phyloP scores from a whole-genome alignment of 2,797 vertebrate genomes.

The Lagorchestes hirsutus region DNA sequence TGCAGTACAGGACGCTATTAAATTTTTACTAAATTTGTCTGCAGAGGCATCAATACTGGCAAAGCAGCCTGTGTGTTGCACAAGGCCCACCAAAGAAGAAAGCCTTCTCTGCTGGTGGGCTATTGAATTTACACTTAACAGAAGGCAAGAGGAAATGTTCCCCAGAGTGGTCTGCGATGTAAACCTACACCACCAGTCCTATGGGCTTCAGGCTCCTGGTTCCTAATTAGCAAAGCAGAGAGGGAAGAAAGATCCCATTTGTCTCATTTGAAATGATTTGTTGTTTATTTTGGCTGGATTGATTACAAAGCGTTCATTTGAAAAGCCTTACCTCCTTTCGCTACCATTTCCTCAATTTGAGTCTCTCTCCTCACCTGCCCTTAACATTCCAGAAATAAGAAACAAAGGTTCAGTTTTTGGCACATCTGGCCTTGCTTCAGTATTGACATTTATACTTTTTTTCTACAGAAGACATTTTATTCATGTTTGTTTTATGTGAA shows the following conservation, averaged over 20 bases:
- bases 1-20: neutral
- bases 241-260: neutral
- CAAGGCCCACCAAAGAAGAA: constrained; percentile 27
- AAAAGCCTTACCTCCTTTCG: constrained; percentile 6
- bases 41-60: neutral
- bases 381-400: constrained; percentile 61
- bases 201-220: constrained; percentile 14
- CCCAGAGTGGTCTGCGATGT: neutral
- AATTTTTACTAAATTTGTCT: constrained; percentile 27
- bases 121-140: constrained; percentile 50
- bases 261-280: constrained; percentile 64
- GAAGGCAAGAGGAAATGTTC: constrained; percentile 62
- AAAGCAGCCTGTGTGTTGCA: neutral
- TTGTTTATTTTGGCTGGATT: constrained; percentile 65
- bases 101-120: neutral
- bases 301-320: constrained; percentile 52
- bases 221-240: constrained; percentile 37
- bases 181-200: neutral
- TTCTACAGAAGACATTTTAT: neutral
- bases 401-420: constrained; percentile 41
- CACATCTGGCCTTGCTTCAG: constrained; percentile 58
- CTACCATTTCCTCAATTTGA: constrained; percentile 44
- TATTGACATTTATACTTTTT: constrained; percentile 34
- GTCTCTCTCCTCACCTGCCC: constrained; percentile 54
- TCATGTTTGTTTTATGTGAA: constrained; percentile 2